Evolutionary conservation across 1,140 invertebrate genomes (phyloP).

Genomic region (Euglossa dilemma): DNA sequence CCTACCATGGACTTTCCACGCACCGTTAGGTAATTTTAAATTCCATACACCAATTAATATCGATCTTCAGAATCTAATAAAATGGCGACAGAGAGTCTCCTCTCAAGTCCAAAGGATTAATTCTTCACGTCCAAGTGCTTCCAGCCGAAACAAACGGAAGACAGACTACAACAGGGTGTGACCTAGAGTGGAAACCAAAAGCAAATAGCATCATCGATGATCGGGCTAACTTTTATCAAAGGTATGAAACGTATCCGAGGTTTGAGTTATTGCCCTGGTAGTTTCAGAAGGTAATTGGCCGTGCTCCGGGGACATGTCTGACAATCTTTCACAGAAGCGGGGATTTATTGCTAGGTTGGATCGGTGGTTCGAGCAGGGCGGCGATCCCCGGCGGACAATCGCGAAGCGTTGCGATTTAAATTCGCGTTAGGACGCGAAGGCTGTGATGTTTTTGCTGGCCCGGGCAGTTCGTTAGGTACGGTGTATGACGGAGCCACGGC

Average conservation of each 20-base stretch:
- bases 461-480: conserved; percentile 22
- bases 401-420: conserved; percentile 27
- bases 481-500: conserved; percentile 15
- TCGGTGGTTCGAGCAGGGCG: background rate
- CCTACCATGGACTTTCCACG: too few species aligned
- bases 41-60: too few species aligned
- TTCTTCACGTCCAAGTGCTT: too few species aligned
- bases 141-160: too few species aligned
- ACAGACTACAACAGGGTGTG: too few species aligned
- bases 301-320: conserved; percentile 7
- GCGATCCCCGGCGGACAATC: background rate
- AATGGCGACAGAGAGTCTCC: too few species aligned
- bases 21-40: too few species aligned
- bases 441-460: conserved; percentile 12
- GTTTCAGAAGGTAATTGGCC: conserved; percentile 9
- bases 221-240: background rate
- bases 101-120: too few species aligned
- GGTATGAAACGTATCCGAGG: background rate
- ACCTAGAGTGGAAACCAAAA: too few species aligned
- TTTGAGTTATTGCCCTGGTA: background rate
- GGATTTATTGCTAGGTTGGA: conserved; percentile 1
- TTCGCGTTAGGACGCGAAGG: conserved; percentile 20
- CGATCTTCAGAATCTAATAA: too few species aligned
- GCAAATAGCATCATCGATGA: too few species aligned
- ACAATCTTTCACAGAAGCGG: conserved; percentile 6